phyloP scores from a whole-genome alignment of 2,113 vertebrate genomes.

The Mustelus asterias region DNA sequence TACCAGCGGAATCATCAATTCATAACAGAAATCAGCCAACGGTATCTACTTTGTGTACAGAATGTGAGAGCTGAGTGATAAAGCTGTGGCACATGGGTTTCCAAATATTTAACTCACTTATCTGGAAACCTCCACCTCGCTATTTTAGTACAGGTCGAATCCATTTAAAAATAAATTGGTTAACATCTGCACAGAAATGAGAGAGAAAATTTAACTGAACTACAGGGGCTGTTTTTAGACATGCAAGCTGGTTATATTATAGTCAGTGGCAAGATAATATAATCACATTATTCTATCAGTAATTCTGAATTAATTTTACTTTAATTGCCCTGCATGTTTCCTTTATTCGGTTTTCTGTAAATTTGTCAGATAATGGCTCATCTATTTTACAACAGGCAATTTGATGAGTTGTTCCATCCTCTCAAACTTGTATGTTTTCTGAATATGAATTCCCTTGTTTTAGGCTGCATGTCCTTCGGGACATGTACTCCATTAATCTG shows the following conservation, averaged over 20 bases:
- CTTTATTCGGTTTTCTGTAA: background rate
- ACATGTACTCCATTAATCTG: background rate
- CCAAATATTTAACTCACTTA: background rate
- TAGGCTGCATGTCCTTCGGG: background rate
- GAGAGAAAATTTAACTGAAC: no score
- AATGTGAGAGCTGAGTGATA: background rate
- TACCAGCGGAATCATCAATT: background rate
- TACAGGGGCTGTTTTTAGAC: background rate
- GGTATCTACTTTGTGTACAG: background rate
- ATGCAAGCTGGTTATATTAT: background rate
- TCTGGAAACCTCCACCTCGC: background rate
- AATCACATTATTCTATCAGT: background rate
- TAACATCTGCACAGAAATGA: background rate
- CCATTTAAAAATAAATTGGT: background rate
- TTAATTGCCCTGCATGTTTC: background rate
- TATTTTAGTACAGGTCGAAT: background rate
- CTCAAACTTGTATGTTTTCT: background rate
- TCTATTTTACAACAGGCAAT: background rate
- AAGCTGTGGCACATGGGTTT: background rate
- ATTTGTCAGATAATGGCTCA: background rate
- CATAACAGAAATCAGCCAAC: background rate
- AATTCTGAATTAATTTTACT: background rate
- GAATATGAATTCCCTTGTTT: background rate
- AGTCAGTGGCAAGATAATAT: background rate
- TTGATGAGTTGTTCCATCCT: background rate